These are phyloP conservation scores for Atherix ibis DNA, from an alignment of 2,888 invertebrate genomes.

Conservation along the genomic window DNA sequence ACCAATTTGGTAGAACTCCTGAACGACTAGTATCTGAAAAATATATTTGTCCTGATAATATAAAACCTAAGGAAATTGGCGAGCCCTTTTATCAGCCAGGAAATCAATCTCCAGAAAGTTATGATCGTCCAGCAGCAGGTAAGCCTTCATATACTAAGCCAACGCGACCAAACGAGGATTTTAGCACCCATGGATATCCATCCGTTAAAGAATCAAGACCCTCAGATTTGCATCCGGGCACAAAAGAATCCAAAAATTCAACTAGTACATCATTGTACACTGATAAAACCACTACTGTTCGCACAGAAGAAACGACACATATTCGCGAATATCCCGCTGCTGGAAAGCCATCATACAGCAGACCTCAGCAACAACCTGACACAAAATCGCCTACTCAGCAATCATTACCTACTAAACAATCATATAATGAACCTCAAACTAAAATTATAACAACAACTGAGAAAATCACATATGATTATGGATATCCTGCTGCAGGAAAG, in stretches of 20 bases:
- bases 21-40: conserved; percentile 4
- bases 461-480: conserved; percentile 1
- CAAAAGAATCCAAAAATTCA: too few species aligned
- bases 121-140: conserved; percentile 2
- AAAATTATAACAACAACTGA: too few species aligned
- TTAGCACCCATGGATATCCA: conserved; percentile 21
- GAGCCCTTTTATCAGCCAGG: background rate
- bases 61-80: background rate
- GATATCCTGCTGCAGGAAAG: conserved; percentile 1
- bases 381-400: background rate
- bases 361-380: background rate
- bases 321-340: conserved; percentile 4
- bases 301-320: too few species aligned
- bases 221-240: conserved; percentile 9
- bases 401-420: background rate
- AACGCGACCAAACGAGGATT: conserved; percentile 13
- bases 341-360: conserved; percentile 3
- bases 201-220: conserved; percentile 16
- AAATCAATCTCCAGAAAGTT: background rate
- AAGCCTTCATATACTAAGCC: conserved; percentile 5
- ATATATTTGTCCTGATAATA: background rate
- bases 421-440: too few species aligned
- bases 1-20: conserved; percentile 2
- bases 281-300: too few species aligned
- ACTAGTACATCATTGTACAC: too few species aligned